Percentiles rank a stretch among this genome's conserved stretches.
These are phyloP conservation scores for Lacerta viridis DNA, from an alignment of 2,797 vertebrate genomes.

Conservation along the genomic window DNA sequence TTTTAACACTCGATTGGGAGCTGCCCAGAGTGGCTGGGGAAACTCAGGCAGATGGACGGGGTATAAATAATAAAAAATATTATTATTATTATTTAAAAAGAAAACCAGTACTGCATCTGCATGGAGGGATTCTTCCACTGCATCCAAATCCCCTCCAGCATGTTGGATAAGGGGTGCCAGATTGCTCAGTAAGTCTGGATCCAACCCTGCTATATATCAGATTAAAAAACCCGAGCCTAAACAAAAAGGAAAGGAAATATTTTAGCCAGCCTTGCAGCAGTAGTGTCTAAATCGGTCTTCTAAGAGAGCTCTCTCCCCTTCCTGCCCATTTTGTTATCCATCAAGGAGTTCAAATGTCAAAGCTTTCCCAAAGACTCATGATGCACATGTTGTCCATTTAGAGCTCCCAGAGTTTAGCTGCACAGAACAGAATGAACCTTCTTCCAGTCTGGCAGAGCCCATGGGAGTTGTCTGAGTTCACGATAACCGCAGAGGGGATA, in stretches of 20 bases:
- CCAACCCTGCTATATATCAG: background rate
- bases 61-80: too few species aligned
- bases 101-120: too few species aligned
- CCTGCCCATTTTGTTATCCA: conserved; percentile 63
- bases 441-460: conserved; percentile 42
- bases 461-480: conserved; percentile 7
- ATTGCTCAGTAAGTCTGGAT: too few species aligned
- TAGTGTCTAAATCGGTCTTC: conserved; percentile 76
- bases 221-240: conserved; percentile 43
- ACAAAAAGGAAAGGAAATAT: conserved; percentile 62
- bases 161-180: too few species aligned
- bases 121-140: too few species aligned
- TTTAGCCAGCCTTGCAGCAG: conserved; percentile 72
- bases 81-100: too few species aligned
- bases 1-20: too few species aligned
- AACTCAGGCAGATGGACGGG: too few species aligned
- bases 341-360: conserved; percentile 78
- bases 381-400: conserved; percentile 72
- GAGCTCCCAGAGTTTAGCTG: conserved; percentile 72
- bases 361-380: conserved; percentile 81
- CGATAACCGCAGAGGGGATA: conserved; percentile 13
- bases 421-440: conserved; percentile 57
- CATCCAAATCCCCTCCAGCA: too few species aligned
- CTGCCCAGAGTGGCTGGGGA: too few species aligned
- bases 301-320: conserved; percentile 63